Evolutionary conservation across 2,888 invertebrate species (phyloP).

Genomic region (Hypomecis punctinalis): DNA sequence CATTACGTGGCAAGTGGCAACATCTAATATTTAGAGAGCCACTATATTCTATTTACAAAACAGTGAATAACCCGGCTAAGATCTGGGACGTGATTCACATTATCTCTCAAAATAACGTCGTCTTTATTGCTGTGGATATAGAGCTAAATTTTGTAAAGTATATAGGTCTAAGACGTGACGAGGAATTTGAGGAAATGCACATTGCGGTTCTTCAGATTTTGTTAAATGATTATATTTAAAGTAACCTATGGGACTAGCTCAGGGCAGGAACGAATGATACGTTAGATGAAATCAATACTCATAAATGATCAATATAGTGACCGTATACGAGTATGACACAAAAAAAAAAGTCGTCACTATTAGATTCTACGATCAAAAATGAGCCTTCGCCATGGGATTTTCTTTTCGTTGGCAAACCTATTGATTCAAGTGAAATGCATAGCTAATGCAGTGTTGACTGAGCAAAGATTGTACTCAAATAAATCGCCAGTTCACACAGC

Average conservation of each 20-base stretch:
- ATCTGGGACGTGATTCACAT: slow-evolving; percentile 34
- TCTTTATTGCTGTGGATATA: not conserved
- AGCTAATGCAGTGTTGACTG: slow-evolving; percentile 14
- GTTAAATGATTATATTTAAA: not conserved
- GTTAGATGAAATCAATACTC: not conserved
- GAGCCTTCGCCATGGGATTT: slow-evolving; percentile 3
- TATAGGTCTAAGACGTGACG: not conserved
- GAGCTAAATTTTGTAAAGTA: not conserved
- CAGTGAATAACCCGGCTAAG: slow-evolving; percentile 37
- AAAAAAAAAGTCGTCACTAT: too few species aligned
- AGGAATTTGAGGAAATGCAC: slow-evolving; percentile 25
- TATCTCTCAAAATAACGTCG: slow-evolving; percentile 3
- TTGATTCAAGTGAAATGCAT: slow-evolving; percentile 19
- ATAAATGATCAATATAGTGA: too few species aligned
- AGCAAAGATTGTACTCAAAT: slow-evolving; percentile 34
- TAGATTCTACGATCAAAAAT: slow-evolving; percentile 2
- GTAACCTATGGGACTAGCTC: not conserved
- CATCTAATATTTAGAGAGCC: slow-evolving; percentile 32
- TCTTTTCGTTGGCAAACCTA: not conserved
- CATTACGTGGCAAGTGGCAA: slow-evolving; percentile 26
- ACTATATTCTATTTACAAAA: slow-evolving; percentile 37
- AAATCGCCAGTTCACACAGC: slow-evolving; percentile 64
- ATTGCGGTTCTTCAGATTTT: slow-evolving; percentile 7
- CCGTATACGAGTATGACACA: too few species aligned
- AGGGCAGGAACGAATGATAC: not conserved